Evolutionary conservation across 2,113 vertebrate species (phyloP).

Genomic region (Tapirus terrestris): DNA sequence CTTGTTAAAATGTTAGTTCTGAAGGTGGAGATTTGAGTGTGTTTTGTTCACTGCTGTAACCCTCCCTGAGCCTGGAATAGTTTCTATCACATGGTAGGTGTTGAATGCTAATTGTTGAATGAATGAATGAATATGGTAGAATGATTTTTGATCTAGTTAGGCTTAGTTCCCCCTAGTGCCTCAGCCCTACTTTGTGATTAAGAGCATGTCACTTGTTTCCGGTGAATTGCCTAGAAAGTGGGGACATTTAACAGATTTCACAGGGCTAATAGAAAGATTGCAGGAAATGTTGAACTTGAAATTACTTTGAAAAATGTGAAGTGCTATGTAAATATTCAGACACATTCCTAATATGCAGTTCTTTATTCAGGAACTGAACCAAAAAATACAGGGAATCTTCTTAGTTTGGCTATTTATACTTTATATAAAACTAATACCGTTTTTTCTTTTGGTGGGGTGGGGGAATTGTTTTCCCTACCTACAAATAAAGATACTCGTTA

Average conservation of each 20-base stretch:
- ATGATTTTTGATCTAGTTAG: neutral
- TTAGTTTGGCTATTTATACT: neutral
- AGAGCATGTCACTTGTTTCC: neutral
- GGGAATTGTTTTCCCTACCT: neutral
- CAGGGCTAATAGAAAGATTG: neutral
- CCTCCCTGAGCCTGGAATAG: neutral
- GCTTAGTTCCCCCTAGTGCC: too few species aligned
- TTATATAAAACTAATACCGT: neutral
- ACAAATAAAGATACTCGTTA: neutral
- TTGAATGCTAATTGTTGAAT: neutral
- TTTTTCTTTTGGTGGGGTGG: neutral
- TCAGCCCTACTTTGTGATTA: neutral
- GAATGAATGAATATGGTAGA: neutral
- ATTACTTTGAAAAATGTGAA: neutral
- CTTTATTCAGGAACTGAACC: conserved; percentile 18
- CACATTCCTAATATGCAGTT: neutral
- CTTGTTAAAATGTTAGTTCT: neutral
- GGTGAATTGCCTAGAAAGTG: neutral
- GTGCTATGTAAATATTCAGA: neutral
- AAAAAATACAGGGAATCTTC: neutral
- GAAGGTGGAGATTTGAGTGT: neutral
- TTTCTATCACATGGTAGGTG: neutral
- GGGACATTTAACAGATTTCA: neutral
- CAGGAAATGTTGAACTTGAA: neutral
- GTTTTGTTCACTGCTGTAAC: neutral